Evolutionary conservation across 2,797 vertebrate genomes (phyloP), one percentile per base, ranked within the genome.

Genomic region (Pteronotus mesoamericanus): DNA sequence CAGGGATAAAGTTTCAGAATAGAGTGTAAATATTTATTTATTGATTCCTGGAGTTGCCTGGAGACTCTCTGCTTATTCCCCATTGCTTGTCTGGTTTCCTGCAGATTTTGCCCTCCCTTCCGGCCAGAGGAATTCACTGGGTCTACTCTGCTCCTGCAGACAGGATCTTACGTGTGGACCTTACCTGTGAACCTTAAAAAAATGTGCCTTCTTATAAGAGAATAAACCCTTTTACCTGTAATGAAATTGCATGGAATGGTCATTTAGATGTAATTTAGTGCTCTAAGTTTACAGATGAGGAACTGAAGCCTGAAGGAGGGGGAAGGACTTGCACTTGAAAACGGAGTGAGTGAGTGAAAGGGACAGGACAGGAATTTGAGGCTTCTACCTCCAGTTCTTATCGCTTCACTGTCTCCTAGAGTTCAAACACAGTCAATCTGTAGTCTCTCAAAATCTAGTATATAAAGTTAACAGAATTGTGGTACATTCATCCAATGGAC

Each of bases 11-110:
- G 42, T 22, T 53, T 84, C 75, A 55, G 71, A 85, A 92, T 57
- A 69, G 69, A 57, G n/a, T 87, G 51, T 61, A 94, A 90, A 85
- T 94, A 92, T 44, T 93, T 82, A 91, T 51, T 19, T 12, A 74
- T 78, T 77, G 22, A 66, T 77, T 61, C 57, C 68, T 84, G 34
- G 59, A 53, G 39, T 78, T 93, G 42, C 78, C 71, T 74, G 44
- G 29, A 12, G 57, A 37, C 46, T 83, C 51, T 18, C 22, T 92
- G 75, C 34, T 89, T 92, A 74, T 37, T 74, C 39, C 80, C 66
- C 46, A 72, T 48, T 83, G 59, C 26, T 86, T 74, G 14, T 88
- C 71, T 91, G 39, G 6, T 75, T 90, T 42, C 90, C 77, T 80
- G 22, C n/a, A 26, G 75, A 93, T 84, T 57, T 72, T 85, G 42